Evolutionary conservation across 2,797 vertebrate genomes (phyloP), one percentile per base, ranked within the genome.

Genomic region (Diplodus sargus): DNA sequence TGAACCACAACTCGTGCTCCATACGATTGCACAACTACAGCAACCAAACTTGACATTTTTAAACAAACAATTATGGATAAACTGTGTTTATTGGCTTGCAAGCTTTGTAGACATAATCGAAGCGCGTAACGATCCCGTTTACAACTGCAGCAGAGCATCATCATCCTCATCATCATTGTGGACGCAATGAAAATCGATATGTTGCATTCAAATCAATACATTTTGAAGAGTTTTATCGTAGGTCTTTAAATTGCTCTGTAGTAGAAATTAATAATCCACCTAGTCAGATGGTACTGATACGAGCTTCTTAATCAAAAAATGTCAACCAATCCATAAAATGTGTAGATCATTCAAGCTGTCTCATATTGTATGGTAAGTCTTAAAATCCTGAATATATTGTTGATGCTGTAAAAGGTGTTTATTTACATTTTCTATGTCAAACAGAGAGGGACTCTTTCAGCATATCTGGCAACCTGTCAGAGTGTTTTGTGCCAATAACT

Each of bases 131-230:
- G 4, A 51, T 78, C 22, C 30, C 30, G 7, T 28, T 51, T 4
- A 28, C 23, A 20, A 11, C 25, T 39, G 42, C 14, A 57, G 23
- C 42, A 48, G 14, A 71, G 23, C 47, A 58, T 66, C 42, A 62
- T n/a, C 48, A 39, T 60, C 42, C 60, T 42, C 13, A 16, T 57
- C n/a, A 49, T 77, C 17, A 56, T 25, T 20, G 13, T 39, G 18
- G 12, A 66, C 18, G n/a, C 20, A 76, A 56, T 70, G 25, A 45
- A 70, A 42, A 56, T 34, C 4, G 5, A 57, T 42, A 57, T 28
- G 22, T 28, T 57, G 10, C 52, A 57, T 43, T 70, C 28, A n/a
- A 70, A 70, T 65, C 45, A 45, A 52, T 49, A n/a, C 42, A 39
- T 22, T 43, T 47, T 59, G 25, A 39, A 20, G 34, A 34, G 30